phyloP scores from a whole-genome alignment of 2,113 vertebrate species.

The Candoia aspera region DNA sequence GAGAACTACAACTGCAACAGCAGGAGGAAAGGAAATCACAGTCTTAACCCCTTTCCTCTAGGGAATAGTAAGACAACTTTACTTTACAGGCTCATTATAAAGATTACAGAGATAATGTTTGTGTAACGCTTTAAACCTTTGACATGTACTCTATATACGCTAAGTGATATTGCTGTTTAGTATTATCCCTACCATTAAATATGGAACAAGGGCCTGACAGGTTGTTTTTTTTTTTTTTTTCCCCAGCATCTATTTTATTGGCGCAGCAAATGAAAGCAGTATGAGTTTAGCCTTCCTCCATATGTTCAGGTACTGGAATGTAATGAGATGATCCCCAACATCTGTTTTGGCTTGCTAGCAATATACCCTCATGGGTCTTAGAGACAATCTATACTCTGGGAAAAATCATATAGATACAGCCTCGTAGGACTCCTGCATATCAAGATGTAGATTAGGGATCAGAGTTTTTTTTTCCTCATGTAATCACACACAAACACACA shows the following conservation, averaged over 20 bases:
- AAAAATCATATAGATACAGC: neutral
- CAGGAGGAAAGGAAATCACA: neutral
- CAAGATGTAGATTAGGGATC: neutral
- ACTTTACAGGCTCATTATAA: rapidly evolving
- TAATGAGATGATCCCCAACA: neutral
- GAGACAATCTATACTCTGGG: neutral
- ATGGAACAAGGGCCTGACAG: neutral
- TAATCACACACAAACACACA: neutral
- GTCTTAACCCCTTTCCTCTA: neutral
- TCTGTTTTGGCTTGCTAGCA: neutral
- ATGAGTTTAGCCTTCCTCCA: neutral
- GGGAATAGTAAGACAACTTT: neutral
- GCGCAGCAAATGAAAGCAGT: neutral
- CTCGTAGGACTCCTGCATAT: neutral
- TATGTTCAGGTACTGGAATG: neutral
- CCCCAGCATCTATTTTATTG: neutral
- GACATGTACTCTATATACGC: neutral
- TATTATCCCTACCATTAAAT: neutral
- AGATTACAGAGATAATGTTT: neutral
- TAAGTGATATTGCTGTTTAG: neutral
- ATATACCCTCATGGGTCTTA: neutral
- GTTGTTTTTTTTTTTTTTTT: neutral
- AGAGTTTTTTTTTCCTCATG: neutral
- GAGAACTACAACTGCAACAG: neutral
- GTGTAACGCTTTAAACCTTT: neutral